A percentile compares a stretch with the other conserved stretches of the same genome.
phyloP scores from a whole-genome alignment of 1,140 invertebrate species.

The Heliconius hermathena region DNA sequence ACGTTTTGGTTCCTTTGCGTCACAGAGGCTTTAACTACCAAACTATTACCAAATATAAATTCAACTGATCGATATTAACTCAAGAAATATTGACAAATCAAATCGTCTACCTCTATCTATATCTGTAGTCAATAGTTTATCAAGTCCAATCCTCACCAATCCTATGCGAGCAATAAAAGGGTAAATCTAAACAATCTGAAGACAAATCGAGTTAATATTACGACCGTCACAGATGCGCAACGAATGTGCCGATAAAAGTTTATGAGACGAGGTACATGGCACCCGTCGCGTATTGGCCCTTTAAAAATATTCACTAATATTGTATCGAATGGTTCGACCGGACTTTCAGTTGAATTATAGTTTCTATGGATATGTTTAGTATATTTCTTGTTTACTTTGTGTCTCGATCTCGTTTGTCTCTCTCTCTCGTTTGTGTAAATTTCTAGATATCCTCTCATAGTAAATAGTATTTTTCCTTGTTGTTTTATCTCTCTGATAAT shows the following conservation, averaged over 20 bases:
- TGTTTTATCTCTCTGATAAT: background rate
- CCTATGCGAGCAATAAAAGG: conserved; percentile 18
- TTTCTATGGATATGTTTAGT: background rate
- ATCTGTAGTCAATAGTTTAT: background rate
- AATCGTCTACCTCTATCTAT: background rate
- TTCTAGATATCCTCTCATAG: no score
- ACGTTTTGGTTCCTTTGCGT: no score
- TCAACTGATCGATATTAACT: background rate
- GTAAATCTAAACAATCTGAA: conserved; percentile 28
- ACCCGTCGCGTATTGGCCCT: conserved; percentile 1
- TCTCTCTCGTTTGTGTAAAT: no score
- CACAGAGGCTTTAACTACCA: no score
- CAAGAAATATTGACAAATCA: background rate
- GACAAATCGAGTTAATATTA: conserved; percentile 28
- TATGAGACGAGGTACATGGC: conserved; percentile 27
- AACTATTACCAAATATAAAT: background rate
- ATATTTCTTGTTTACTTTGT: background rate
- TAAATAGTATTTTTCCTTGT: no score
- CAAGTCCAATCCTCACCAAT: background rate
- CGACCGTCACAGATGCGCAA: conserved; percentile 26
- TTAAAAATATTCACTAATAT: background rate
- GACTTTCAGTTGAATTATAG: background rate
- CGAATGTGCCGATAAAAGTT: conserved; percentile 33
- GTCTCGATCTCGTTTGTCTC: no score
- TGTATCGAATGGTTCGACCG: background rate